Conservation (phyloP, 2,113 vertebrate genomes). For the Cavia aperea region DNA sequence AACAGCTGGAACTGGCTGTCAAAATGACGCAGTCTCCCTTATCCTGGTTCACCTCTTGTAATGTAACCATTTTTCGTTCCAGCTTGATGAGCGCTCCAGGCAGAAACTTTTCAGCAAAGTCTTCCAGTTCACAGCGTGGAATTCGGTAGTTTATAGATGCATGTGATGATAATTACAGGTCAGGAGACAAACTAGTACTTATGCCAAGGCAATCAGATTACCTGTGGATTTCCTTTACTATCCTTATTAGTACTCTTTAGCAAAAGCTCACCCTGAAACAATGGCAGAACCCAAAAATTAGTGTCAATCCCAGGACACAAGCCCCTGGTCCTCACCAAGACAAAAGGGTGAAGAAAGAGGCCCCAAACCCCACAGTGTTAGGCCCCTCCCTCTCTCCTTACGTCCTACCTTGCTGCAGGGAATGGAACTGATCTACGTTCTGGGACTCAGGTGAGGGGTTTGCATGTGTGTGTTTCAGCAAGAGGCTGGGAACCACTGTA, state of each 20-base stretch:
- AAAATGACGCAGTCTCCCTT: background rate
- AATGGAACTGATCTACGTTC: background rate
- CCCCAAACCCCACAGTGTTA: background rate
- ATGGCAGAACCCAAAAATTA: background rate
- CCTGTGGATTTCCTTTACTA: slow-evolving; percentile 22
- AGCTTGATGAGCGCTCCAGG: background rate
- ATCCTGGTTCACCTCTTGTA: background rate
- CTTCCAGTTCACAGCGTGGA: background rate
- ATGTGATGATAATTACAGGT: slow-evolving; percentile 27
- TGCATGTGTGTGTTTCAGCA: background rate
- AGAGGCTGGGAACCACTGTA: background rate
- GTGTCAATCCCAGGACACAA: background rate
- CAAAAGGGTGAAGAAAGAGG: background rate
- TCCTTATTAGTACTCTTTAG: slow-evolving; percentile 4
- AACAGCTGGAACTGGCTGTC: background rate
- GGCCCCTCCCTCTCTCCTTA: background rate
- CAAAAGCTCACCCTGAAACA: background rate
- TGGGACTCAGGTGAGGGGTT: background rate
- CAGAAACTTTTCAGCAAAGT: background rate
- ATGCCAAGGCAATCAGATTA: background rate
- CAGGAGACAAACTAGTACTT: slow-evolving; percentile 30
- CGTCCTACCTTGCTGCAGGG: background rate
- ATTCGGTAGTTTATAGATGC: slow-evolving; percentile 23
- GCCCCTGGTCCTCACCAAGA: background rate
- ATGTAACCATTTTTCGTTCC: background rate